These are phyloP conservation scores for Tipula confusa DNA, from an alignment of 2,888 invertebrate genomes.

Conservation along the genomic window DNA sequence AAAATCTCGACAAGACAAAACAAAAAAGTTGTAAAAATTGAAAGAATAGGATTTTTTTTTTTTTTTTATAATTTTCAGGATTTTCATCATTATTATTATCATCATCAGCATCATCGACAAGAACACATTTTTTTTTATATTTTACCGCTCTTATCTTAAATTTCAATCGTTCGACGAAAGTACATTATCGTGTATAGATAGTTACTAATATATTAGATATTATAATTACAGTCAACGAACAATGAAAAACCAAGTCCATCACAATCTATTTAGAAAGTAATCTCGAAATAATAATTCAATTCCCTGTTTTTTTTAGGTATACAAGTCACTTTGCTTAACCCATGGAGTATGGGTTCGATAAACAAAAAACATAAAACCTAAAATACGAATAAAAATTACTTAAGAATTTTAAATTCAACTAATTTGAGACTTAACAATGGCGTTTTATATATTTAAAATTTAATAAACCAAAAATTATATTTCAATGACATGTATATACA, in stretches of 20 bases:
- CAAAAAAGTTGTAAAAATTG: not conserved
- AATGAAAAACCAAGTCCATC: not conserved
- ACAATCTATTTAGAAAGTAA: not conserved
- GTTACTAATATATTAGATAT: not conserved
- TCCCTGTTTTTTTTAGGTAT: not conserved
- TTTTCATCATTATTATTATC: not conserved
- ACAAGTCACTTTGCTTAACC: not conserved
- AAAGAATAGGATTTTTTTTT: not conserved
- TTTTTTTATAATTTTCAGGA: not conserved
- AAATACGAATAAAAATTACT: not conserved
- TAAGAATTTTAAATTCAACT: not conserved
- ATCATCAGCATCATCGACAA: not conserved
- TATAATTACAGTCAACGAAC: not conserved
- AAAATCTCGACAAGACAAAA: not conserved
- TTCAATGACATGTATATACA: too few species aligned
- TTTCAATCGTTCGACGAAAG: not conserved
- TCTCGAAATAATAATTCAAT: not conserved
- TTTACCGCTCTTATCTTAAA: not conserved
- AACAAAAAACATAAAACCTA: too few species aligned
- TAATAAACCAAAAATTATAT: not conserved
- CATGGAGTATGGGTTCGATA: not conserved
- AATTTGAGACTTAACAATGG: conserved; percentile 9
- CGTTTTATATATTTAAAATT: not conserved
- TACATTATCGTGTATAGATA: not conserved
- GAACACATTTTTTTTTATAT: not conserved